These are phyloP conservation scores for Eremophila alpestris DNA, from an alignment of 2,797 vertebrate species.

Conservation along the genomic window DNA sequence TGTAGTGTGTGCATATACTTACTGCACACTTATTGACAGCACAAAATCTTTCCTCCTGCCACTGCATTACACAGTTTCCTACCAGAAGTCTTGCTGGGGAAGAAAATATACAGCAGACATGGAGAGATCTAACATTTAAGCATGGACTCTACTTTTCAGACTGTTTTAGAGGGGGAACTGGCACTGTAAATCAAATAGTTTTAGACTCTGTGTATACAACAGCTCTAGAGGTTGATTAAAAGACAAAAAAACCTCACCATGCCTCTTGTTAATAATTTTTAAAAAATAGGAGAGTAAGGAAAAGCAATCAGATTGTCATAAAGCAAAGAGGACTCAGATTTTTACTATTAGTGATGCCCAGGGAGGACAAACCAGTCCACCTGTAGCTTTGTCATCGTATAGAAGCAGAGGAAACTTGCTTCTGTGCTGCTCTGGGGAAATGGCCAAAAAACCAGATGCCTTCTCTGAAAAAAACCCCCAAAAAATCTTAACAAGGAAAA, in stretches of 20 bases:
- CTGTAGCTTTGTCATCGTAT: neutral
- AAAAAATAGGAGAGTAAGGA: neutral
- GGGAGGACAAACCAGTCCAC: neutral
- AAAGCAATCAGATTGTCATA: neutral
- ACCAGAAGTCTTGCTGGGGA: neutral
- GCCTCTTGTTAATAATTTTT: neutral
- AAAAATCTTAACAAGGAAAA: neutral
- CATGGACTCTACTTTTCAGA: neutral
- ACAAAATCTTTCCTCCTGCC: neutral
- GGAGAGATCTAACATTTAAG: neutral
- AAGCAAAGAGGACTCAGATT: neutral
- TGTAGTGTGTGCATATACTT: neutral
- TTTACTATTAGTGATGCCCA: neutral
- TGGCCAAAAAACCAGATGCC: neutral
- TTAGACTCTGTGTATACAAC: neutral
- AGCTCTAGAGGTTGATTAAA: neutral
- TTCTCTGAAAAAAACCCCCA: neutral
- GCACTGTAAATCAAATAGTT: neutral
- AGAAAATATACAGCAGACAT: neutral
- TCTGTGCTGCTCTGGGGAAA: neutral
- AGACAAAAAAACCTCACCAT: neutral
- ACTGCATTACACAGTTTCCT: neutral
- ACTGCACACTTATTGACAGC: neutral
- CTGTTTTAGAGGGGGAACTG: neutral
- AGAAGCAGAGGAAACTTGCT: neutral